Percentiles rank a stretch among this genome's conserved stretches.
Evolutionary conservation across 1,140 invertebrate genomes (phyloP).

Genomic region (Eciton burchellii): DNA sequence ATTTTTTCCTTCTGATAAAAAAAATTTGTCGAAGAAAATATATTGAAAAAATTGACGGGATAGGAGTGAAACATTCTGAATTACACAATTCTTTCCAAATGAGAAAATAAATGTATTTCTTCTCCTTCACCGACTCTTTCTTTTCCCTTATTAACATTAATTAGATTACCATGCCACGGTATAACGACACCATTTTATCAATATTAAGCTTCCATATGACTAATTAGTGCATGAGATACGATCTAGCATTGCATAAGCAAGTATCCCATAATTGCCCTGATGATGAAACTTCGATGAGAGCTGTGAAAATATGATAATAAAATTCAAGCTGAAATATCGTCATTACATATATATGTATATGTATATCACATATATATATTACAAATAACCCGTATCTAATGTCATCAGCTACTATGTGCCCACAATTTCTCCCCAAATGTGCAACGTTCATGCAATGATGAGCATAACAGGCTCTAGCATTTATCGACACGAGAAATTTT

Average conservation of each 20-base stretch:
- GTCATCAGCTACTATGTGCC: conserved; percentile 1
- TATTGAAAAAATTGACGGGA: conserved; percentile 3
- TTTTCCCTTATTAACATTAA: conserved; percentile 47
- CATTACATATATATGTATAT: too few species aligned
- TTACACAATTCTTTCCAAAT: conserved; percentile 63
- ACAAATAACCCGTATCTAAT: conserved; percentile 9
- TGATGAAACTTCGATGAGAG: conserved; percentile 18
- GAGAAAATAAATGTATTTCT: conserved; percentile 9
- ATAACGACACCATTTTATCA: conserved; percentile 73
- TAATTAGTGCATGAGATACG: conserved; percentile 43
- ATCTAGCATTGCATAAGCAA: conserved; percentile 38
- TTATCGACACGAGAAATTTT: conserved; percentile 8
- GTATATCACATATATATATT: too few species aligned
- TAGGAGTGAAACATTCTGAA: not conserved
- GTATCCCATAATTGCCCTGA: conserved; percentile 31
- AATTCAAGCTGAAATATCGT: not conserved
- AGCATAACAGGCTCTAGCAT: conserved; percentile 64
- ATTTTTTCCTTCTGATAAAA: not conserved
- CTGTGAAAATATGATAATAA: conserved; percentile 25
- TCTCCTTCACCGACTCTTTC: conserved; percentile 44
- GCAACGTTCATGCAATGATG: conserved; percentile 66
- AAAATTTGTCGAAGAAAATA: not conserved
- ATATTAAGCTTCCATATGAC: conserved; percentile 60
- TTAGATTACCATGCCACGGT: conserved; percentile 78
- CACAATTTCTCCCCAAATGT: conserved; percentile 44